Conservation (phyloP, 2,113 vertebrate species). For the Malaclemys terrapin region DNA sequence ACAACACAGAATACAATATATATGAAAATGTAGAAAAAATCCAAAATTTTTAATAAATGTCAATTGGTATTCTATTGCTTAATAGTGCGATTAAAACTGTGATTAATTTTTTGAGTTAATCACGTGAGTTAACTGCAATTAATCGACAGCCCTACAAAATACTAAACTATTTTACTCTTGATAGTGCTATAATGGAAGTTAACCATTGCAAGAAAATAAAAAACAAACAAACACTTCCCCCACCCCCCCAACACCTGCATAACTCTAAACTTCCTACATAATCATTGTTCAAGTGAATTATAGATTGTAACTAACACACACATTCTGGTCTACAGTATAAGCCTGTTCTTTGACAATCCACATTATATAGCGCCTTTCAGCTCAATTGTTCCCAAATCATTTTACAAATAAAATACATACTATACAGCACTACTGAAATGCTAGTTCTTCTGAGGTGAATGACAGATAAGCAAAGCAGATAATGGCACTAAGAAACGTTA, state of each 20-base stretch:
- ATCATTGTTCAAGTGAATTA: background rate
- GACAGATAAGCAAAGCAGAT: background rate
- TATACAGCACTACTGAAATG: background rate
- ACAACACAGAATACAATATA: too few species aligned
- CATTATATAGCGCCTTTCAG: background rate
- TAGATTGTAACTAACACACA: background rate
- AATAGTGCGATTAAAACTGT: too few species aligned
- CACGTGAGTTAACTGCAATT: too few species aligned
- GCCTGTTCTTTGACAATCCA: background rate
- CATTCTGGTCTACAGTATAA: background rate
- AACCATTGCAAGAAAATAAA: constrained; percentile 27
- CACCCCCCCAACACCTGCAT: background rate
- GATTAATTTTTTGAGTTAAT: too few species aligned
- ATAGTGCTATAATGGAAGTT: constrained; percentile 43
- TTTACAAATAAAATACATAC: background rate
- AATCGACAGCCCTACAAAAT: too few species aligned
- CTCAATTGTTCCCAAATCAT: background rate
- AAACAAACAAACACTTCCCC: background rate
- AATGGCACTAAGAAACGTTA: background rate
- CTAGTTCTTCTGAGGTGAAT: background rate
- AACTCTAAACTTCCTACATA: background rate
- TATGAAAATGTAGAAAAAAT: too few species aligned
- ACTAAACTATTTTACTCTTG: background rate
- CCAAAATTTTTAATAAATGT: too few species aligned
- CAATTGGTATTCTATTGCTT: too few species aligned